Evolutionary conservation across 2,797 vertebrate genomes (phyloP).

Genomic region (Enteromius trimaculatus): DNA sequence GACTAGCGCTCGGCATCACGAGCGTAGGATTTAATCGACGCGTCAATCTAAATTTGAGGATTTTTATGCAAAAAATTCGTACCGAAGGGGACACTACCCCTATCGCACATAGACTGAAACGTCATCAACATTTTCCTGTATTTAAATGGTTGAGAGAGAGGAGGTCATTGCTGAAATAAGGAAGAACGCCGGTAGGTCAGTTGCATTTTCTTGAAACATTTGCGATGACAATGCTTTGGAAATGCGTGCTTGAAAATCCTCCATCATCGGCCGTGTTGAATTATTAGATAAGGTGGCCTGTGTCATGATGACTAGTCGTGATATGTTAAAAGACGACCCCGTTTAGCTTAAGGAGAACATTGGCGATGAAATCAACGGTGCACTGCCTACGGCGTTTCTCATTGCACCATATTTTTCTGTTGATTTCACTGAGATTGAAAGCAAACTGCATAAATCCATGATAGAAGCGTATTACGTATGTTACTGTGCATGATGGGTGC

Average conservation of each 20-base stretch:
- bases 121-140: slow-evolving; percentile 79
- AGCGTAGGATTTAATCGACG: slow-evolving; percentile 17
- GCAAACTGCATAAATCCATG: slow-evolving; percentile 35
- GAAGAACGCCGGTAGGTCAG: slow-evolving; percentile 71
- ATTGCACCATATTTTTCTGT: slow-evolving; percentile 32
- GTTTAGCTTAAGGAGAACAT: slow-evolving; percentile 5
- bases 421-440: slow-evolving; percentile 33
- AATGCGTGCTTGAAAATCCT: slow-evolving; percentile 24
- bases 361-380: slow-evolving; percentile 35
- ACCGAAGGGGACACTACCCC: slow-evolving; percentile 74
- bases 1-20: background rate
- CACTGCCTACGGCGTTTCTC: slow-evolving; percentile 35
- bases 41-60: slow-evolving; percentile 51
- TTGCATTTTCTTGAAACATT: slow-evolving; percentile 36
- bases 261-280: slow-evolving; percentile 12
- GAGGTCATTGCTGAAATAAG: slow-evolving; percentile 74
- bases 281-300: slow-evolving; percentile 41
- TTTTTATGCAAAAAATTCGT: slow-evolving; percentile 66
- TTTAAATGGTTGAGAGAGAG: slow-evolving; percentile 76
- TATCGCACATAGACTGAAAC: slow-evolving; percentile 75
- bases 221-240: slow-evolving; percentile 25
- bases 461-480: background rate
- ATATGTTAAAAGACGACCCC: slow-evolving; percentile 18
- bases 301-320: slow-evolving; percentile 40
- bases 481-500: background rate